phyloP scores from a whole-genome alignment of 2,888 invertebrate genomes.

The Melanostoma scalare region DNA sequence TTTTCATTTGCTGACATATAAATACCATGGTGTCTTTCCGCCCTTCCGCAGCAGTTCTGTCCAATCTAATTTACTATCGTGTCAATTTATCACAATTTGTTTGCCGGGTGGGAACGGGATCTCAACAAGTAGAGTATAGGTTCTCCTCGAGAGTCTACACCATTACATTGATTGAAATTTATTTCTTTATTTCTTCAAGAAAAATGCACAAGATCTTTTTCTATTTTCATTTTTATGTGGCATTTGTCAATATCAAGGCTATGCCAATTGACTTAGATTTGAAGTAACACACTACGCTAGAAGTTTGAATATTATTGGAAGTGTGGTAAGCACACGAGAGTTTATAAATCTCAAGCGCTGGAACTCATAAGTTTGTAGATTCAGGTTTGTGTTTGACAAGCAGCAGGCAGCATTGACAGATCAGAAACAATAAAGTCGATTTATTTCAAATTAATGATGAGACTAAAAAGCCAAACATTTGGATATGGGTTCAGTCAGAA shows the following conservation, averaged over 20 bases:
- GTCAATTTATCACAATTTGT: conserved; percentile 81
- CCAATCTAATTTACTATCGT: conserved; percentile 80
- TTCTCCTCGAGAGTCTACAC: conserved; percentile 15
- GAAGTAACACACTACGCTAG: conserved; percentile 12
- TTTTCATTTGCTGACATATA: conserved; percentile 68
- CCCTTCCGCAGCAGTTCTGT: conserved; percentile 62
- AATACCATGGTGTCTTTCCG: conserved; percentile 29
- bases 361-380: too few species aligned
- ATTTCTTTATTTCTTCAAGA: conserved; percentile 80
- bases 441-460: too few species aligned
- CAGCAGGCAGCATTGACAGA: too few species aligned
- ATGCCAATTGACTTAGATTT: conserved; percentile 38
- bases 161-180: conserved; percentile 79
- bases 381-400: too few species aligned
- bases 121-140: conserved; percentile 16
- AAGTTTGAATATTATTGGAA: too few species aligned
- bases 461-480: too few species aligned
- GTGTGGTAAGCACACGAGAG: neutral
- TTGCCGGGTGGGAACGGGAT: conserved; percentile 63
- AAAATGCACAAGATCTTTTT: conserved; percentile 72
- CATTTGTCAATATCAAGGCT: conserved; percentile 67
- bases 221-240: conserved; percentile 19
- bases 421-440: too few species aligned
- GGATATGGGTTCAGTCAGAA: too few species aligned
- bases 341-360: too few species aligned